Evolutionary conservation across 2,888 invertebrate species (phyloP).

Genomic region (Allygus modestus): DNA sequence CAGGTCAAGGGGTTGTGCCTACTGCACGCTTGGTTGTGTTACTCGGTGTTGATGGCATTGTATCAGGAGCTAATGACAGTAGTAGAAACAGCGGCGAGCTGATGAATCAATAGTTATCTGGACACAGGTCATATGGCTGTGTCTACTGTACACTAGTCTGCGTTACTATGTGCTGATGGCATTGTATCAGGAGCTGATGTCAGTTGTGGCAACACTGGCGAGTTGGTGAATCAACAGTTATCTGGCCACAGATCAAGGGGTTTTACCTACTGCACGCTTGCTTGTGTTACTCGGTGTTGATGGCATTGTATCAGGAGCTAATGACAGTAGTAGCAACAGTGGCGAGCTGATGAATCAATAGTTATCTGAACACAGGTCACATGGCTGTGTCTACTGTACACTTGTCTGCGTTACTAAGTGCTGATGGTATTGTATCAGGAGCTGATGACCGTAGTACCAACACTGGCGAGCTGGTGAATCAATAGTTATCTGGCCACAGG

Average conservation of each 20-base stretch:
- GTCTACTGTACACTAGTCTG: not conserved
- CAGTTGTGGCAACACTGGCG: not conserved
- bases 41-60: too few relatives aligned
- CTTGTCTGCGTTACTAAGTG: too few relatives aligned
- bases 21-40: too few relatives aligned
- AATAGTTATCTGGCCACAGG: not conserved
- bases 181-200: not conserved
- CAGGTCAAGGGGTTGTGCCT: too few relatives aligned
- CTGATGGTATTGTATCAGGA: not conserved
- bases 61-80: too few relatives aligned
- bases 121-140: too few relatives aligned
- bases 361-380: too few relatives aligned
- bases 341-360: too few relatives aligned
- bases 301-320: too few relatives aligned
- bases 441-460: not conserved
- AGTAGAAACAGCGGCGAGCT: too few relatives aligned
- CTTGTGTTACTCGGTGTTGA: not conserved
- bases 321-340: not conserved
- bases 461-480: not conserved
- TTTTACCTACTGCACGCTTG: not conserved
- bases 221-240: not conserved
- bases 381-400: too few relatives aligned
- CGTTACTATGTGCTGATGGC: not conserved
- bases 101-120: too few relatives aligned
- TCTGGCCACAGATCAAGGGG: not conserved